Percentiles rank a stretch among this genome's conserved stretches.
phyloP scores from a whole-genome alignment of 1,140 invertebrate genomes.

The Aphelenchoides besseyi region DNA sequence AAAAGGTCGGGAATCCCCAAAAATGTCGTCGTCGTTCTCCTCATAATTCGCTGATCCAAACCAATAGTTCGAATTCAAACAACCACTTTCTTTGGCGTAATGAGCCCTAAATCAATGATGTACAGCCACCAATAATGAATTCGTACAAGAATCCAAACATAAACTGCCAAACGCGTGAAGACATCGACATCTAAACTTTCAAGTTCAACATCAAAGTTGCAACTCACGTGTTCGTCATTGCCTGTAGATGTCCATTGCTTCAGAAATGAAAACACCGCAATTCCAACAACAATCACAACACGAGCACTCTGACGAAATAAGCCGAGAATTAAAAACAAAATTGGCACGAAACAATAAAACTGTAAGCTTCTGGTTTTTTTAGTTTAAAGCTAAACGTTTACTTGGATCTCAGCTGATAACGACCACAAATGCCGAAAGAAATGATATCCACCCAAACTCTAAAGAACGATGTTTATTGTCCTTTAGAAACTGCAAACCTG shows the following conservation, averaged over 20 bases:
- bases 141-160: slow-evolving; percentile 1
- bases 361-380: too few species aligned
- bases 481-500: background rate
- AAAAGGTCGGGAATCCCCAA: background rate
- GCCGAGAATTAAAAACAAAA: background rate
- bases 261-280: background rate
- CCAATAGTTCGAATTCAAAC: background rate
- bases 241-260: background rate
- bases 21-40: background rate
- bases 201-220: too few species aligned
- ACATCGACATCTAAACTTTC: slow-evolving; percentile 1
- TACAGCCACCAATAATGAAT: background rate
- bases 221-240: background rate
- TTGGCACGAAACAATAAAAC: background rate
- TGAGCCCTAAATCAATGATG: too few species aligned
- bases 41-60: background rate
- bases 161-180: slow-evolving; percentile 8
- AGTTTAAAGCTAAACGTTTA: too few species aligned
- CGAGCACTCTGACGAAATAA: background rate
- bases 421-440: slow-evolving; percentile 3
- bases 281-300: background rate
- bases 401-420: background rate
- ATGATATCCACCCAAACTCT: background rate
- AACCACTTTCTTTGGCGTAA: too few species aligned
- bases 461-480: too few species aligned